Conservation (phyloP, 2,113 vertebrate genomes). For the Forbesichthys papilliferus region DNA sequence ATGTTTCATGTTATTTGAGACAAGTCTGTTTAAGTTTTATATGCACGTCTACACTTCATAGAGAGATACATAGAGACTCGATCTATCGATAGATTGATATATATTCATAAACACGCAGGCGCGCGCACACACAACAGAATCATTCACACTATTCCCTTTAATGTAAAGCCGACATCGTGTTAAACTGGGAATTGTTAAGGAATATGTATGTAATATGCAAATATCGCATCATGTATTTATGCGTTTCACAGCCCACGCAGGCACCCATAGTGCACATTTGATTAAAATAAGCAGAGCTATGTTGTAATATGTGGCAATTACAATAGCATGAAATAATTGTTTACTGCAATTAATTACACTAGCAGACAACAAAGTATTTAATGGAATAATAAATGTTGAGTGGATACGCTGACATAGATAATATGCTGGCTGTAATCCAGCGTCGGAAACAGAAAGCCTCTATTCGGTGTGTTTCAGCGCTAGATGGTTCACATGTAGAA, state of each 20-base stretch:
- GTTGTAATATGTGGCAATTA: not conserved
- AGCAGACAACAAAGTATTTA: constrained; percentile 7
- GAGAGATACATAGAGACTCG: too few relatives aligned
- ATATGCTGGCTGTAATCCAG: not conserved
- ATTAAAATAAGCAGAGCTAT: constrained; percentile 4
- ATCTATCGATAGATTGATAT: too few relatives aligned
- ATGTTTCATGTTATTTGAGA: too few relatives aligned
- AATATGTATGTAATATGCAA: not conserved
- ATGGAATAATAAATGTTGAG: constrained; percentile 5
- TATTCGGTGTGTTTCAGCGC: constrained; percentile 27
- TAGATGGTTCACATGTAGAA: constrained; percentile 38
- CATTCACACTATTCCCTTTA: too few relatives aligned
- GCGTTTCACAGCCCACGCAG: too few relatives aligned
- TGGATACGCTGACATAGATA: constrained; percentile 11
- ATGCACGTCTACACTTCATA: too few relatives aligned
- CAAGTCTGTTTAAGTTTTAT: too few relatives aligned
- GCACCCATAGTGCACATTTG: not conserved
- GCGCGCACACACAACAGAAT: too few relatives aligned
- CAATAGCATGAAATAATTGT: not conserved
- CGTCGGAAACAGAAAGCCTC: constrained; percentile 21
- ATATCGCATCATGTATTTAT: not conserved
- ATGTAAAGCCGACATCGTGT: too few relatives aligned
- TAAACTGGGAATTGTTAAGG: not conserved
- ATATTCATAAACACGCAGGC: too few relatives aligned
- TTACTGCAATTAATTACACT: constrained; percentile 2